Base-by-base conservation (phyloP, 2,113 vertebrate genomes). In the Elachura formosa region DNA sequence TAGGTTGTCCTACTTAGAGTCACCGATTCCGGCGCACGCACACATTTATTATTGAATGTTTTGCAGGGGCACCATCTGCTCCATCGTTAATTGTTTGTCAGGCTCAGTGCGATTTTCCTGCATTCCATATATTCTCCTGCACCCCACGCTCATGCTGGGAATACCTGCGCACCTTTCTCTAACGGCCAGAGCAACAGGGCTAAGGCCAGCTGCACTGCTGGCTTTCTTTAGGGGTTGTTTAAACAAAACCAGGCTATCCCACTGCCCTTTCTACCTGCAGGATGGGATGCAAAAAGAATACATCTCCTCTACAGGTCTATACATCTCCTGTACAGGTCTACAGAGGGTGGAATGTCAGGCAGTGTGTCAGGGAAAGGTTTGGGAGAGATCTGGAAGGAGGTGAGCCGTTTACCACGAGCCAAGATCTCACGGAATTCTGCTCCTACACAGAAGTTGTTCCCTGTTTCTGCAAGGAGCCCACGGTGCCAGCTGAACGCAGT, bases 1-100 rank as follows among this genome's bases (percentile, higher is more conserved):
- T 96, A 97, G 96, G 95, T 16, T 94, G 93, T 95, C 90, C 96
- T 96, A 95, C 94, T 97, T 96, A 94, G 93, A 94, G 88, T 88
- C 93, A 95, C 87, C 0, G 67, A 91, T 94, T 68, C 93, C 76
- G 23, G 71, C 1, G 48, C 94, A 94, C 40, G 48, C 87, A 92
- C 91, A 71, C 72, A 41, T 93, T 78, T 90, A 94, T 89, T 94
- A 95, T 24, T 80, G 90, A 94, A 85, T 81, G 87, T 92, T 95
- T 90, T 90, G 91, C 88, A 73, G 87, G 72, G 80, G 33, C 85
- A 91, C 84, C 95, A 95, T 96, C 89, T 96, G 91, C 83, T 94
- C 86, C 0, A 0, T n/a, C 23, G 38, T 85, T 92, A 95, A 79
- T 74, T 96, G 93, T 90, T 74, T 92, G 69, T 89, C 82, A 59